Evolutionary conservation across 92 coral and sea anemone genomes (phyloP), one percentile per base, ranked within the genome.

Genomic region (Umimayanthus chanpuru): DNA sequence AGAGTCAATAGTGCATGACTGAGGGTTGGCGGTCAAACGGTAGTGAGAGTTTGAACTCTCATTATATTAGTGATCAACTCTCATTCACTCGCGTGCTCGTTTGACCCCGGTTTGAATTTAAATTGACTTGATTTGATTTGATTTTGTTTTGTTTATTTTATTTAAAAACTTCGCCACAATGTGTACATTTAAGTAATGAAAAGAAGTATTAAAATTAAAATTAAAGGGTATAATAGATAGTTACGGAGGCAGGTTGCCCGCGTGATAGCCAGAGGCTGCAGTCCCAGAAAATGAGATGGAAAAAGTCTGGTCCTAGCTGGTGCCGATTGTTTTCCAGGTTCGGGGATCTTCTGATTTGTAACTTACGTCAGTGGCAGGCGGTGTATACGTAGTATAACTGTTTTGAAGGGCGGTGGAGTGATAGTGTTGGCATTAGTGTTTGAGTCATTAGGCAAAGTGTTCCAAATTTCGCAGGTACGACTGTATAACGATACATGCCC

Each of bases 301-400:
- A 47, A 47, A 10, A 47, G 53, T 41, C 44, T 1, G 44, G 44
- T 41, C 7, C 7, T 41, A 5, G 44, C 44, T 79, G 30, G 36
- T 3, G 61, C 82, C 6, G 65, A 79, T 79, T 25, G 82, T 23
- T 79, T 79, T 79, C 65, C 82, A 79, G 53, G 82, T 39, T 14
- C 82, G 50, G 23, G 65, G 82, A 79, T 41, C 64, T 39, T 39
- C 82, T 43, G 21, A 1, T 26, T 78, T 56, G 64, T 78, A 29
- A 28, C 5, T 79, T 79, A 79, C 41, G 50, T 28, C 41, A 43
- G 41, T 6, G 36, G 32, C 28, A 47, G 64, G 82, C 64, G 32
- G 49, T 79, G 82, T 38, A 77, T 6, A 41, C 7, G 50, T 47
- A 47, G 32, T 79, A 9, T 14, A 41, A 9, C 5, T 47, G 53